Percentiles rank a stretch among this genome's conserved stretches.
Evolutionary conservation across 1,140 invertebrate genomes (phyloP).

Genomic region (Hydropsyche tenuis): DNA sequence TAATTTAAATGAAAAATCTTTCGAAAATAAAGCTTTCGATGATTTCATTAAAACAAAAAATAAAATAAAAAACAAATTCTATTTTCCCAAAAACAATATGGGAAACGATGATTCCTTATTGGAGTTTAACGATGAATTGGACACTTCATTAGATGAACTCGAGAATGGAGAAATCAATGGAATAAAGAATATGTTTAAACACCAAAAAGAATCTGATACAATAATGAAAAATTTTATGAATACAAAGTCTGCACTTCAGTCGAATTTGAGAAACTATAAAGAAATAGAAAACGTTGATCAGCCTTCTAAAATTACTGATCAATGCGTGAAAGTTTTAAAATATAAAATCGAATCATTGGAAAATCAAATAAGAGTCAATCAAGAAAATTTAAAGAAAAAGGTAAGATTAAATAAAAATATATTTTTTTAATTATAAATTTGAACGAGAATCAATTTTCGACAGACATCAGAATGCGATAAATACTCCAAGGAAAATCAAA

Average conservation of each 20-base stretch:
- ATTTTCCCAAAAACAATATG: neutral
- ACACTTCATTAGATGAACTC: conserved; percentile 3
- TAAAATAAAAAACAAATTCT: conserved; percentile 27
- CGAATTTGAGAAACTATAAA: conserved; percentile 3
- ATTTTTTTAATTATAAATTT: conserved; percentile 22
- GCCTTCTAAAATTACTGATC: conserved; percentile 8
- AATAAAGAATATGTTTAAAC: conserved; percentile 7
- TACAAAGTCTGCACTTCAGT: conserved; percentile 11
- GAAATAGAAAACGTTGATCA: neutral
- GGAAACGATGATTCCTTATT: neutral
- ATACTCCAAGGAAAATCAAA: conserved; percentile 16
- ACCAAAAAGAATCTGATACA: conserved; percentile 18
- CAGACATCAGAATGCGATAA: conserved; percentile 24
- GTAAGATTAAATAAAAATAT: conserved; percentile 8
- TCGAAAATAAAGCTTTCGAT: conserved; percentile 18
- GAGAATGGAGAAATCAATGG: conserved; percentile 4
- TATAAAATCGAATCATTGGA: conserved; percentile 21
- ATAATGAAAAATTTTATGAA: conserved; percentile 15
- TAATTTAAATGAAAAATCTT: neutral
- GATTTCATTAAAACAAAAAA: conserved; percentile 19
- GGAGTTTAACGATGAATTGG: neutral
- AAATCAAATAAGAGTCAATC: neutral
- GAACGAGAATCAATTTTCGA: conserved; percentile 2
- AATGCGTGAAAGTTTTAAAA: conserved; percentile 28
- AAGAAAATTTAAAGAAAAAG: conserved; percentile 29